A percentile compares a stretch with the other conserved stretches of the same genome.
These are phyloP conservation scores for Dolichomitus sp. DNA, from an alignment of 2,888 invertebrate species.

Conservation along the genomic window DNA sequence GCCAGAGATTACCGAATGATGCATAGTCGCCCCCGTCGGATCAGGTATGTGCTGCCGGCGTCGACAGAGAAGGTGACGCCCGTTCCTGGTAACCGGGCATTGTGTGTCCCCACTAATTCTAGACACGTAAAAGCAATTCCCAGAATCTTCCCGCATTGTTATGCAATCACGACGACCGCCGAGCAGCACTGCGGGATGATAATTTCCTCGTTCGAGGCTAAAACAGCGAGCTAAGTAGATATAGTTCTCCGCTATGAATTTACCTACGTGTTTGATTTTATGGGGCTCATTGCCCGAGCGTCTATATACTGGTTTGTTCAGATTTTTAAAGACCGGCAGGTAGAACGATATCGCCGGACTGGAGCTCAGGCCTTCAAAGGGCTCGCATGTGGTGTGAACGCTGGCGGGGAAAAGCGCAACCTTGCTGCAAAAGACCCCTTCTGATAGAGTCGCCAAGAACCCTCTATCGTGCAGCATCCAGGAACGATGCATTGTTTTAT, in stretches of 20 bases:
- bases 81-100: conserved; percentile 72
- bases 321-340: conserved; percentile 12
- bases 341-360: neutral
- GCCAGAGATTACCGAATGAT: conserved; percentile 85
- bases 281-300: neutral
- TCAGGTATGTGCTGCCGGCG: conserved; percentile 72
- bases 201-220: conserved; percentile 76
- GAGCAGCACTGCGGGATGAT: conserved; percentile 79
- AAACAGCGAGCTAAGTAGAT: conserved; percentile 41
- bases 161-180: conserved; percentile 81
- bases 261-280: neutral
- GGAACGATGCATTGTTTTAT: conserved; percentile 80
- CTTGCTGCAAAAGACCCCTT: conserved; percentile 11
- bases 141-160: conserved; percentile 84
- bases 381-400: neutral
- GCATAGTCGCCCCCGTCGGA: conserved; percentile 79
- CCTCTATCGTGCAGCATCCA: conserved; percentile 50
- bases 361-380: neutral
- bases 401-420: conserved; percentile 14
- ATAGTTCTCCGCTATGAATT: conserved; percentile 44
- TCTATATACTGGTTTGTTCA: conserved; percentile 12
- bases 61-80: conserved; percentile 47
- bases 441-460: conserved; percentile 78
- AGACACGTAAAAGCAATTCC: conserved; percentile 85
- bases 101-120: conserved; percentile 82